Percentiles rank a stretch among this genome's conserved stretches.
These are phyloP conservation scores for Leucoraja ocellata DNA, from an alignment of 2,797 vertebrate genomes.

Conservation along the genomic window DNA sequence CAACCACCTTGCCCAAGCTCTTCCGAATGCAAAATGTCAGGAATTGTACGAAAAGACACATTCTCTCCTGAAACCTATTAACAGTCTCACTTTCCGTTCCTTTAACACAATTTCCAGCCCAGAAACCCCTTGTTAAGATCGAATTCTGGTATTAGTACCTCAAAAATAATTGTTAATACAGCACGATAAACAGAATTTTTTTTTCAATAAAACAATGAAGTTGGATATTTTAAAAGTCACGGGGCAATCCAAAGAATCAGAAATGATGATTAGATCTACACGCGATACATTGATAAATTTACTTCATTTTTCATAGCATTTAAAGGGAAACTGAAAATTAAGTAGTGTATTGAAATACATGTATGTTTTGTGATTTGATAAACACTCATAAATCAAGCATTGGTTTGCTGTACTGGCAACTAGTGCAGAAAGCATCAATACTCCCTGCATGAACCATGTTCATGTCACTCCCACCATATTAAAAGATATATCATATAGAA, in stretches of 20 bases:
- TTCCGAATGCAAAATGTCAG: not conserved
- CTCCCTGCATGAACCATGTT: not conserved
- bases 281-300: not conserved
- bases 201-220: not conserved
- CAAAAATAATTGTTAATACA: not conserved
- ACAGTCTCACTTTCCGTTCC: not conserved
- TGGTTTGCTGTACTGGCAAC: not conserved
- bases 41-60: not conserved
- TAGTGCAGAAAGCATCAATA: not conserved
- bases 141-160: not conserved
- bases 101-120: not conserved
- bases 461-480: not conserved
- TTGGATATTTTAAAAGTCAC: not conserved
- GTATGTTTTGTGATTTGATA: not conserved
- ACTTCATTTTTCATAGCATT: not conserved
- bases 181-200: not conserved
- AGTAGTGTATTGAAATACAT: not conserved
- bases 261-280: not conserved
- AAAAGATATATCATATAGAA: not conserved
- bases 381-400: not conserved
- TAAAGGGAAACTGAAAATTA: not conserved
- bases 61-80: not conserved
- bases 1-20: too few species aligned
- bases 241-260: not conserved
- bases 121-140: not conserved